Percentiles rank a stretch among this genome's conserved stretches.
Evolutionary conservation across 1,140 invertebrate species (phyloP).

Genomic region (Drepana arcuata): DNA sequence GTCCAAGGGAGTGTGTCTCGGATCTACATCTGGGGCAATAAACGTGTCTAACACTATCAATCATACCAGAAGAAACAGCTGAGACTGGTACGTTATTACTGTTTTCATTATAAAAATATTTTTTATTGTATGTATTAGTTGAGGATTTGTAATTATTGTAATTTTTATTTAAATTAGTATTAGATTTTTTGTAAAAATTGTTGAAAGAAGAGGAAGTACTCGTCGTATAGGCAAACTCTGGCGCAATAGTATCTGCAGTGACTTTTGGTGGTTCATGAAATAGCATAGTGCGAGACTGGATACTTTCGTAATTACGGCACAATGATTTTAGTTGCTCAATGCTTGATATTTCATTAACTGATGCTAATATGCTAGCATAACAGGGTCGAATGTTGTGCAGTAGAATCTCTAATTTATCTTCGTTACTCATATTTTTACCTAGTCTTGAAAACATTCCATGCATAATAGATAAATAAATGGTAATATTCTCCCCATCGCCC

Average conservation of each 20-base stretch:
- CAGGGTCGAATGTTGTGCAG: conserved; percentile 21
- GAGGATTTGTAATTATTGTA: conserved; percentile 6
- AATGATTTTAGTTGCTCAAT: conserved; percentile 8
- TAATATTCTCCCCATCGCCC: conserved; percentile 26
- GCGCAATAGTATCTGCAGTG: conserved; percentile 15
- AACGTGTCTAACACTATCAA: not conserved
- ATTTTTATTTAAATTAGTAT: conserved; percentile 1
- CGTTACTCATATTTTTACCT: conserved; percentile 1
- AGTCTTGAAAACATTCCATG: conserved; percentile 19
- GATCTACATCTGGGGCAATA: no score
- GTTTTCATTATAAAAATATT: conserved; percentile 4
- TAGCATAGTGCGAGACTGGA: conserved; percentile 10
- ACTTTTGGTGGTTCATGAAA: conserved; percentile 16
- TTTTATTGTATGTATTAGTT: conserved; percentile 6
- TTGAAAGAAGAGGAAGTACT: no score
- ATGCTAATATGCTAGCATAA: conserved; percentile 13
- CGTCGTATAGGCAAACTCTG: conserved; percentile 25
- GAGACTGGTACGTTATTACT: conserved; percentile 3
- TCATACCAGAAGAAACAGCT: not conserved
- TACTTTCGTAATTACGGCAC: conserved; percentile 19
- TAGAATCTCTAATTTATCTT: conserved; percentile 23
- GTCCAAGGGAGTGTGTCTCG: no score
- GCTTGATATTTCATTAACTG: conserved; percentile 3
- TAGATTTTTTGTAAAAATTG: not conserved
- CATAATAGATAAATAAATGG: conserved; percentile 25